Evolutionary conservation across 2,797 vertebrate species (phyloP), one percentile per base, ranked within the genome.

Genomic region (Champsocephalus gunnari): DNA sequence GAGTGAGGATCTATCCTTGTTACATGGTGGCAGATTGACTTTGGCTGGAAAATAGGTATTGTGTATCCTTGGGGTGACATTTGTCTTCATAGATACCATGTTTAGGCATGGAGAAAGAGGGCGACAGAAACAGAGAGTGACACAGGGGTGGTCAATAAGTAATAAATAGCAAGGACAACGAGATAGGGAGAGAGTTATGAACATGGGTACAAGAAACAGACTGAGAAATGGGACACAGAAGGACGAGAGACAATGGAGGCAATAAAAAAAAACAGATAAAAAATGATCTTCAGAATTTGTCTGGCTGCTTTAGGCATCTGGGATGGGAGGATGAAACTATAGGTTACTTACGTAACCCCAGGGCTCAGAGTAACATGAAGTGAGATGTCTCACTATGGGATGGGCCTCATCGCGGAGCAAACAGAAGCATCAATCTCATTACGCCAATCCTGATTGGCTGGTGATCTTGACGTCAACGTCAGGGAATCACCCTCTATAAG

Each of bases 41-140:
- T 64, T 75, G 54, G 32, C 84, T 61, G 61, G 78, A 76, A 82
- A 89, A 91, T 57, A 80, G 76, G 87, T 54, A 78, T 80, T 66
- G 57, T 73, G 77, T 54, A 24, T 91, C 86, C 73, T 77, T 56
- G 19, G 83, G 87, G 86, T 85, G 67, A 66, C 75, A 89, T 89
- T 86, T 81, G 75, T 91, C 89, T 91, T 87, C 75, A 87, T 89
- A 56, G 73, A 78, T 34, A 58, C 28, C 17, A 16, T 45, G 71
- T 74, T 62, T 58, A 77, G 71, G 73, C 56, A 41, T 3, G 9
- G 65, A 66, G 63, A 81, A 24, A 44, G 69, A 50, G 51, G 43
- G 51, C 12, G 64, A 58, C 56, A 73, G 77, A 68, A 47, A 70
- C 63, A 55, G n/a, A 70, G 60, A 75, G 79, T 75, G 76, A 79